Base-by-base conservation (phyloP, 2,888 invertebrate genomes). In the Apodemia hepburni region DNA sequence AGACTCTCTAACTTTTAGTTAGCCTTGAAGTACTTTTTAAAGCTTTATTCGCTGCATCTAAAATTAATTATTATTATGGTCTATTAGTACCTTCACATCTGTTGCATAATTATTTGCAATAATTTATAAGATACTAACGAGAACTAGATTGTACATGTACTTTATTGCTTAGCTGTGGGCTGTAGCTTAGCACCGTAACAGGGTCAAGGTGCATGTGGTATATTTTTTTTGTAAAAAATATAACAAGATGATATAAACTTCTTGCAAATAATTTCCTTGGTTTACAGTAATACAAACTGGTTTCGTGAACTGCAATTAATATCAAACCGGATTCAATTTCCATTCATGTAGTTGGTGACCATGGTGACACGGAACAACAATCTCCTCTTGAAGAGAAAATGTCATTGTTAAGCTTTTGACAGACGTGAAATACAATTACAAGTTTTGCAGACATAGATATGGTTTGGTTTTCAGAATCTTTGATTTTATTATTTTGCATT, bases 281-380 rank as follows among this genome's bases (percentile, higher is more conserved):
- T 47, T 47, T 47, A n/a, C 47, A 9, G 47, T 47, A 47, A 47
- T 47, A 8, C 47, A 47, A 47, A 47, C 47, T 47, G 8, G 47
- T 47, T 47, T 47, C 47, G 47, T 47, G 33, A 15, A 17, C 38
- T 12, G 17, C 17, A 47, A 45, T 15, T 45, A n/a, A 45, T 60
- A n/a, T 49, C 35, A 58, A 68, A 68, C 68, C 68, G 64, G 66
- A 65, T 65, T 59, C 49, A 70, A 68, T 70, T 69, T 74, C 72
- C 73, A 75, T 71, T 78, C 75, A 78, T 80, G 75, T 79, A 76
- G 78, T 76, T 68, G 71, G 66, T 73, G 79, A 79, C 87, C 87
- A 85, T 87, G 84, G 68, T 70, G 72, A 73, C 72, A 73, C 74
- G 74, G 73, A 75, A 75, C 74, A 73, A 84, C 85, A 81, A 82